phyloP scores from a whole-genome alignment of 1,140 invertebrate genomes.

The Lanistes nyassanus region DNA sequence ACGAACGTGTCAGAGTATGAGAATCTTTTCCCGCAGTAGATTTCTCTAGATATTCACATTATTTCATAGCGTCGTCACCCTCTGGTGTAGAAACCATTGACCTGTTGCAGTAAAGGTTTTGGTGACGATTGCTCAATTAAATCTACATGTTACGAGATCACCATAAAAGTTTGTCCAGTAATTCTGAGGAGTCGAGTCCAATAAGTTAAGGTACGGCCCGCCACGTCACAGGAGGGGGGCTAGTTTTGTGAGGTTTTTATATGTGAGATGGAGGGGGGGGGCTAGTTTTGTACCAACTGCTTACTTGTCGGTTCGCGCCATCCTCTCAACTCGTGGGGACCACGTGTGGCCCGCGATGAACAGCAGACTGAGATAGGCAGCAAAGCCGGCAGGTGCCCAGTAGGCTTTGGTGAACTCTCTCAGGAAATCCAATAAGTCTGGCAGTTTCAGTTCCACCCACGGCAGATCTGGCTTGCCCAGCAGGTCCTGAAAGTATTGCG shows the following conservation, averaged over 20 bases:
- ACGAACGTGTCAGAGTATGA: no score
- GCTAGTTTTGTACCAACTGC: neutral
- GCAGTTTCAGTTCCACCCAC: slow-evolving; percentile 24
- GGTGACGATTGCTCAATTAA: no score
- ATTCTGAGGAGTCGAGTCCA: no score
- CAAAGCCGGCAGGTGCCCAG: slow-evolving; percentile 38
- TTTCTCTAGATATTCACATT: no score
- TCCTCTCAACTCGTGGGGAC: slow-evolving; percentile 95
- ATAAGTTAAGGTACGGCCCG: no score
- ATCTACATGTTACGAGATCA: no score
- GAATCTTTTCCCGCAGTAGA: no score
- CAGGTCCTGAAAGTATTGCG: slow-evolving; percentile 6
- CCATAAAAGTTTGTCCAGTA: no score
- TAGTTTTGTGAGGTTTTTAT: neutral
- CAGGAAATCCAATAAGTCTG: slow-evolving; percentile 33
- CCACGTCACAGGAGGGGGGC: neutral
- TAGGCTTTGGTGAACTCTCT: slow-evolving; percentile 19
- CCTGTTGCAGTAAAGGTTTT: no score
- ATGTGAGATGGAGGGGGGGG: neutral
- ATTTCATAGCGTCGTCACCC: no score
- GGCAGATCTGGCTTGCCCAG: slow-evolving; percentile 11
- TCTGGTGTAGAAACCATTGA: no score
- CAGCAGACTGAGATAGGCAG: slow-evolving; percentile 94
- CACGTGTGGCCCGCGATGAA: slow-evolving; percentile 97
- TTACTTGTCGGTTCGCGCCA: slow-evolving; percentile 91